Conservation (phyloP, 2,888 invertebrate genomes). For the Spilosoma lubricipeda region DNA sequence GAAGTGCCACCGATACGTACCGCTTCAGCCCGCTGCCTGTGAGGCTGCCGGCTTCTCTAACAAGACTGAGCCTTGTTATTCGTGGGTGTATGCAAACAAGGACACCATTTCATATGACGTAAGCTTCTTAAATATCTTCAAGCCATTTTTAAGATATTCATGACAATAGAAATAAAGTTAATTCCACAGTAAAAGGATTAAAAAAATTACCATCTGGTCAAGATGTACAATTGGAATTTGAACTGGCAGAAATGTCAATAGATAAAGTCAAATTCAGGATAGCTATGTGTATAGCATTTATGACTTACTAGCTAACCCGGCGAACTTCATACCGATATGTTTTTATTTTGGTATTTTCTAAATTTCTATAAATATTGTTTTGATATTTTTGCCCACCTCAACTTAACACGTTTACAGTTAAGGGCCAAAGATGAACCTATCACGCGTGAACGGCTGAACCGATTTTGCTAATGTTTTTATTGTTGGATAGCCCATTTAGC, state of each 20-base stretch:
- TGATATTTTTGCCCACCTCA: no score
- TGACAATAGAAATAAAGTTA: background rate
- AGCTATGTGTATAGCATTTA: no score
- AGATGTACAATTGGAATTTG: background rate
- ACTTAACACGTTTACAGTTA: no score
- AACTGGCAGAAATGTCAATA: background rate
- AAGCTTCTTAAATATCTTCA: background rate
- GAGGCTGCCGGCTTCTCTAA: constrained; percentile 5
- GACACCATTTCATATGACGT: constrained; percentile 8
- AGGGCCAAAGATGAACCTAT: no score
- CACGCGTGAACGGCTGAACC: no score
- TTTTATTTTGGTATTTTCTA: no score
- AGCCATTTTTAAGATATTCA: background rate
- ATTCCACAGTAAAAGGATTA: background rate
- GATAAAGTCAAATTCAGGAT: no score
- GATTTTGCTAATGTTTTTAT: no score
- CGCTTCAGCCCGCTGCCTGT: background rate
- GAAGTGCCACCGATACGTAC: background rate
- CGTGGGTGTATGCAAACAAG: constrained; percentile 9
- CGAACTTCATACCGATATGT: no score
- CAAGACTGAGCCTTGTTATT: background rate
- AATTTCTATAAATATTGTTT: no score
- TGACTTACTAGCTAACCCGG: no score
- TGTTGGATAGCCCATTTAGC: no score
- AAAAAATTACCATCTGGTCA: background rate